Base-by-base conservation (phyloP, 2,797 vertebrate genomes). In the Cyprinodon diabolis region DNA sequence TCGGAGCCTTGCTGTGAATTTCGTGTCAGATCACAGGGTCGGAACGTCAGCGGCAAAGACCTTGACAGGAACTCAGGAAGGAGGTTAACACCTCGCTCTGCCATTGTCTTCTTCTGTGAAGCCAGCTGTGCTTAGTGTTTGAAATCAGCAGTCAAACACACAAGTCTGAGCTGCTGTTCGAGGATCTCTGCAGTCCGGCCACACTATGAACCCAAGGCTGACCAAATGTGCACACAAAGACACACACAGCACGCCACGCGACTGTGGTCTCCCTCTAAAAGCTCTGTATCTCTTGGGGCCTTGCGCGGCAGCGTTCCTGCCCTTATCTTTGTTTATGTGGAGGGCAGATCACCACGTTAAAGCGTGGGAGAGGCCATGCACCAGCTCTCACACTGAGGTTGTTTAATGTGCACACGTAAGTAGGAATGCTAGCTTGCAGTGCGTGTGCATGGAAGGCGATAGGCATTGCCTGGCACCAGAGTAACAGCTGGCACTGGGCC, bases 241-340 rank as follows among this genome's bases (percentile, higher is more conserved):
- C 49, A 51, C 43, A 76, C 21, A 80, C 76, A 81, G 30, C 72
- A 69, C 60, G 93, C 92, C 91, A 95, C 80, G 84, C 74, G 83
- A 94, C 93, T 93, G 89, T 90, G 89, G 94, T 95, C 95, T 95
- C 93, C 87, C 82, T 91, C 91, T 91, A 95, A 95, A 87, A 85
- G 90, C 91, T 87, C 82, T 85, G 93, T 87, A 83, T 89, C 90
- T 90, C 92, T 83, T 80, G 84, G 92, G 94, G 91, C 91, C 87
- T 91, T 79, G 84, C 74, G 78, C 89, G 82, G 92, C 62, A 91
- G 95, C 91, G 90, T 93, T 93, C 94, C 94, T 93, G 66, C 90
- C 93, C 93, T 96, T 96, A 97, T 96, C 96, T 97, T 94, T 97
- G 96, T 97, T 97, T 97, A 97, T 92, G 94, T 89, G 91, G 91